phyloP scores from a whole-genome alignment of 2,888 invertebrate species.

The Metallyticus violacea region DNA sequence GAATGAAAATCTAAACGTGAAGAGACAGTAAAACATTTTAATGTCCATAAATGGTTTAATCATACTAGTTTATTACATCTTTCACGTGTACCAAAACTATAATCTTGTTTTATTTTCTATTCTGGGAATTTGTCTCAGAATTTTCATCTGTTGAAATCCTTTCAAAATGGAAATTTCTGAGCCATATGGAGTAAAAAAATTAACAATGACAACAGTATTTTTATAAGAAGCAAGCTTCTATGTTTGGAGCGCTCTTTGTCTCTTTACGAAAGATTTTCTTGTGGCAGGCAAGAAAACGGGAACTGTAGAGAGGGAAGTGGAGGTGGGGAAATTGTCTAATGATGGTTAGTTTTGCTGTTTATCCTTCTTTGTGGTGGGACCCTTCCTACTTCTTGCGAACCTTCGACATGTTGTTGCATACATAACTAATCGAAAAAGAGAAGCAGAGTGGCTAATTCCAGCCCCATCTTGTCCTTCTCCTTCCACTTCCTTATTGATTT shows the following conservation, averaged over 20 bases:
- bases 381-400: slow-evolving; percentile 1
- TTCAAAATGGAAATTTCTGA: too few species aligned
- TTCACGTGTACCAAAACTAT: too few species aligned
- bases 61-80: too few species aligned
- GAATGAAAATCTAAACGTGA: too few species aligned
- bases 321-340: not conserved
- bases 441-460: slow-evolving; percentile 22
- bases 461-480: not conserved
- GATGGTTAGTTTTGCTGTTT: not conserved
- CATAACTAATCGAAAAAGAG: slow-evolving; percentile 21
- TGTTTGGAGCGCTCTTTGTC: too few species aligned
- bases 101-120: too few species aligned
- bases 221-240: not conserved
- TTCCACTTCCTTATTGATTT: slow-evolving; percentile 25
- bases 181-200: too few species aligned
- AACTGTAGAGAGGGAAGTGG: too few species aligned
- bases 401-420: slow-evolving; percentile 19
- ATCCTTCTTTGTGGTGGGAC: slow-evolving; percentile 3
- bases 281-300: not conserved
- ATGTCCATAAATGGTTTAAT: too few species aligned
- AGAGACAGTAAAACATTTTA: too few species aligned
- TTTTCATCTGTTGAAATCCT: too few species aligned
- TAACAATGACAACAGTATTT: not conserved
- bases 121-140: too few species aligned
- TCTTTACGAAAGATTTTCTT: not conserved